Evolutionary conservation across 2,797 vertebrate species (phyloP), one percentile per base, ranked within the genome.

Genomic region (Leuciscus waleckii): DNA sequence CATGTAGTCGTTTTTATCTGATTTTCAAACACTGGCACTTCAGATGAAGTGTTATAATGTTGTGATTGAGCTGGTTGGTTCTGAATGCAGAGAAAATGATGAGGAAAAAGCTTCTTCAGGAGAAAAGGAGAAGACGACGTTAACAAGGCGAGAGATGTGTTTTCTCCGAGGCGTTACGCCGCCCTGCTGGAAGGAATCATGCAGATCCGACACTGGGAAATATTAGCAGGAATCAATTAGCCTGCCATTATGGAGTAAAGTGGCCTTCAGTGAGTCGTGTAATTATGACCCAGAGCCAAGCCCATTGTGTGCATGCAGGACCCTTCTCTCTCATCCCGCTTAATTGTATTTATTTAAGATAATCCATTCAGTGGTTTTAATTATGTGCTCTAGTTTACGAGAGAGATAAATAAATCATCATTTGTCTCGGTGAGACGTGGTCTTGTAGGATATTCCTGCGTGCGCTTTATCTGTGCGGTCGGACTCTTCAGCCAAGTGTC

Each of bases 191-290:
- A 91, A 91, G 92, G 89, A 87, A 89, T 89, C 87, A 90, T 89
- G 87, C 91, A 91, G 92, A 93, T 91, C 91, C 89, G 85, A 90
- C 90, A 87, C 93, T 94, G 87, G 85, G 87, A 91, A 94, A 93
- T 93, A 95, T 95, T 93, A 94, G 93, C 91, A 93, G 90, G 92
- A 95, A 95, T 95, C 94, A 95, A 95, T 95, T 95, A 95, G 89
- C 88, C 90, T 83, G 92, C 92, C 92, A 93, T 95, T 96, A 95
- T 86, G 87, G 92, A 93, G 92, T 93, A 92, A 94, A 94, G 92
- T 91, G 92, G 90, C 92, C 92, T 93, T 93, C 92, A 90, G 91
- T 94, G 94, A 94, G 89, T 94, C 91, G 90, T 93, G 92, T 95
- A 95, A 96, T 95, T 95, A 94, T 92, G 92, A 95, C 93, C 94